Evolutionary conservation across 2,888 invertebrate genomes (phyloP), one percentile per base, ranked within the genome.

Genomic region (Mimachlamys varia): DNA sequence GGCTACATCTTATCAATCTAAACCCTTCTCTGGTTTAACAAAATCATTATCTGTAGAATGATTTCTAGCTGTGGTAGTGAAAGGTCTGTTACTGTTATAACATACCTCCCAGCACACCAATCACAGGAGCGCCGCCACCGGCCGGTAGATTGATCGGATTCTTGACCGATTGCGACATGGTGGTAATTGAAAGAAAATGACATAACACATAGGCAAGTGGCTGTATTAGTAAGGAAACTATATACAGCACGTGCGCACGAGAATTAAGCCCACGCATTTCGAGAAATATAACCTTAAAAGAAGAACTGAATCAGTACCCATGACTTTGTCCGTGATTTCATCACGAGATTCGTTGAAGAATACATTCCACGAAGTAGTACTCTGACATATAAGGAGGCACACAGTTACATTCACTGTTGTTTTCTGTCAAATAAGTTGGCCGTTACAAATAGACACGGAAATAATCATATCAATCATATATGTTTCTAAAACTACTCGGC

Each of bases 141-240:
- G 33, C 33, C 2, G 76, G 10, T 33, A 76, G 76, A 76, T 22
- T 13, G 76, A 76, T 76, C 27, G 76, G 3, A 4, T 27, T 76
- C 33, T 27, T 76, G 76, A 76, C 76, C 76, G 33, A 33, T 2
- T 22, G 76, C 76, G 76, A 76, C 76, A 76, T 76, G 33, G 76
- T 22, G 76, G 76, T 76, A 76, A 76, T 76, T 33, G 76, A 76
- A 76, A 76, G 76, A 76, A 76, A 76, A 76, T 76, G 76, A 76
- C 27, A 76, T 76, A 76, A 76, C 76, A 17, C 33, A 22, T 12
- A 76, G 76, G 12, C 27, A 27, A 33, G 33, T 76, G 76, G 76
- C 33, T 76, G 12, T 15, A 76, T 76, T 17, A 76, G 12, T 27
- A 76, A 12, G 76, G 33, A 76, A 17, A 76, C 33, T 0, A 76